Conservation (phyloP, 2,113 vertebrate species). For the Malurus elegans region DNA sequence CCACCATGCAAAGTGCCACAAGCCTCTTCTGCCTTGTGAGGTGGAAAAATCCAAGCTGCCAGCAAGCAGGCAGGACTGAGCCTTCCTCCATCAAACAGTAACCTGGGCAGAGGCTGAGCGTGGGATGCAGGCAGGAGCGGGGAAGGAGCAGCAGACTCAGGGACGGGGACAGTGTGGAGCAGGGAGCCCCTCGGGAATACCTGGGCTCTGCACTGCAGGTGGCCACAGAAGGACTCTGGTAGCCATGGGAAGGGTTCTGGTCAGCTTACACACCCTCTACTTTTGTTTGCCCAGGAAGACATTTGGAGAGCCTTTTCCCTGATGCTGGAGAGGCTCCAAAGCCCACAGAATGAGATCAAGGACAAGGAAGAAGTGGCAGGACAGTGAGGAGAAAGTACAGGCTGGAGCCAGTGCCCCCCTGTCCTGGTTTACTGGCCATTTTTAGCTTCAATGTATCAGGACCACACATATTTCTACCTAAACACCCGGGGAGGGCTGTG, state of each 20-base stretch:
- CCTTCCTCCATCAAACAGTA: not conserved
- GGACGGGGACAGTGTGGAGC: accelerated
- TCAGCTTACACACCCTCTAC: not conserved
- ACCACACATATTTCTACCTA: accelerated
- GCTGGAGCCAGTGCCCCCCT: not conserved
- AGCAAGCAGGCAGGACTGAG: not conserved
- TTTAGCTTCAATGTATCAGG: not conserved
- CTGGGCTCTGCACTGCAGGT: not conserved
- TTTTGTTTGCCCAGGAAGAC: not conserved
- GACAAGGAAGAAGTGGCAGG: not conserved
- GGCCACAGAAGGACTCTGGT: accelerated
- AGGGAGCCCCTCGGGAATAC: not conserved
- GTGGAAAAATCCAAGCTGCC: not conserved
- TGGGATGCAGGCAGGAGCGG: accelerated
- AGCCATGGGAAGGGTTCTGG: not conserved
- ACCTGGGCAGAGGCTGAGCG: not conserved
- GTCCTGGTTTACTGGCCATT: not conserved
- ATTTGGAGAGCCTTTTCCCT: not conserved
- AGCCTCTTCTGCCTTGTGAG: not conserved
- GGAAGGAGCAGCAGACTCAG: accelerated
- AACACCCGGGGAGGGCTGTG: not conserved
- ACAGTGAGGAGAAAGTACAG: not conserved
- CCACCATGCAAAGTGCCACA: not conserved
- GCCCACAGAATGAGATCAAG: accelerated
- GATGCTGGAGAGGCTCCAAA: not conserved